These are phyloP conservation scores for Danaus plexippus DNA, from an alignment of 1,140 invertebrate species.

Conservation along the genomic window DNA sequence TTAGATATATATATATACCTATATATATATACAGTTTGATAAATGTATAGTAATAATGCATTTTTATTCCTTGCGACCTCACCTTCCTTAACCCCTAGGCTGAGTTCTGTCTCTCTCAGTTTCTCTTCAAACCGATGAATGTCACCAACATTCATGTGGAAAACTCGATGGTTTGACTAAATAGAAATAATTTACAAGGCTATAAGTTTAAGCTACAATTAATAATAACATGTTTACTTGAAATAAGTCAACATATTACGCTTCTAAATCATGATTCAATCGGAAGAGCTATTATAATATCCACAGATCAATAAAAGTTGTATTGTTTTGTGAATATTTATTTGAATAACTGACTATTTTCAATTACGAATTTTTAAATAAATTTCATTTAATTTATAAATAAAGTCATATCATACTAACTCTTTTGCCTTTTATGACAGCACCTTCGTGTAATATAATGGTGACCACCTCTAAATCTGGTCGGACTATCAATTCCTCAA, in stretches of 20 bases:
- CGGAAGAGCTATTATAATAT: too few relatives aligned
- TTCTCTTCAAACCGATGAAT: slow-evolving; percentile 90
- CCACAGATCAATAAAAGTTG: too few relatives aligned
- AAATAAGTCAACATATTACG: too few relatives aligned
- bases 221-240: too few relatives aligned
- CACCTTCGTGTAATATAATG: slow-evolving; percentile 87
- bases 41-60: too few relatives aligned
- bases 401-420: slow-evolving; percentile 53
- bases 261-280: too few relatives aligned
- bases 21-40: slow-evolving; percentile 6
- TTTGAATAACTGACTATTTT: too few relatives aligned
- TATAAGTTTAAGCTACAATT: too few relatives aligned
- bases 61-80: slow-evolving; percentile 7
- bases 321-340: too few relatives aligned
- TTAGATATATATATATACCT: background rate
- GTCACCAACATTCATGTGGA: slow-evolving; percentile 88
- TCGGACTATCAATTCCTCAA: slow-evolving; percentile 87
- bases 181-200: slow-evolving; percentile 23
- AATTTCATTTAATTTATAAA: slow-evolving; percentile 7
- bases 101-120: slow-evolving; percentile 84
- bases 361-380: background rate
- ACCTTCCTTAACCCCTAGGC: slow-evolving; percentile 84
- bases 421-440: slow-evolving; percentile 86
- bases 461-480: slow-evolving; percentile 88
- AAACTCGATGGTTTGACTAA: slow-evolving; percentile 76